These are phyloP conservation scores for Scaptomyza pallida DNA, from an alignment of 1,140 invertebrate species.

Conservation along the genomic window DNA sequence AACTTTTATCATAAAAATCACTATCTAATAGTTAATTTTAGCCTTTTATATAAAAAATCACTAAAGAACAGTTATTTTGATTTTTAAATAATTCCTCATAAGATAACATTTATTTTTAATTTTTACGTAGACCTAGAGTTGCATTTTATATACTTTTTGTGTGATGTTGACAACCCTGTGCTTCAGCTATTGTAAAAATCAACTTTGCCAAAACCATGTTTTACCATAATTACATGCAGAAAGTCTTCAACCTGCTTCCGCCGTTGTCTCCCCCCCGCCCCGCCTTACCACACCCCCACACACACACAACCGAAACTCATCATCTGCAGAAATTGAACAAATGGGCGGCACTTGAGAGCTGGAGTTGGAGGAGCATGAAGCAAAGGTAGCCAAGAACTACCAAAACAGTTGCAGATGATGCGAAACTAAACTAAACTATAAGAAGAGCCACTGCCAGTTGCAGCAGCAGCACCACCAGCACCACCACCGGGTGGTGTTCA, in stretches of 20 bases:
- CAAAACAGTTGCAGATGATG: conserved; percentile 74
- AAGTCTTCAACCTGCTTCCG: conserved; percentile 48
- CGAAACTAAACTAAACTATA: conserved; percentile 13
- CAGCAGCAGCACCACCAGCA: no score
- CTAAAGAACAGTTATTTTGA: no score
- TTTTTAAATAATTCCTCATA: no score
- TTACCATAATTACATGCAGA: conserved; percentile 84
- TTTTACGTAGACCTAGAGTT: no score
- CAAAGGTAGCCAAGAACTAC: conserved; percentile 50
- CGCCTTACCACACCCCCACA: not conserved
- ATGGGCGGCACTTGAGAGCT: conserved; percentile 50
- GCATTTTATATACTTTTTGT: not conserved
- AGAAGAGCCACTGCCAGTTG: no score
- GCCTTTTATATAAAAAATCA: no score
- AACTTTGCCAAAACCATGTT: conserved; percentile 78
- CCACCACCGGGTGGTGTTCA: conserved; percentile 59
- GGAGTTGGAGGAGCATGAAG: not conserved
- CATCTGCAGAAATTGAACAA: conserved; percentile 63
- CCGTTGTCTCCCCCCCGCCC: conserved; percentile 7
- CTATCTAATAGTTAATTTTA: no score
- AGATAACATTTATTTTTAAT: no score
- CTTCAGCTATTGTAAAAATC: conserved; percentile 37
- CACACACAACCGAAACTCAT: conserved; percentile 29
- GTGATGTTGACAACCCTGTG: conserved; percentile 43
- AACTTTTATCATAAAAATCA: no score